Conservation (phyloP, 2,797 vertebrate genomes). For the Rhadinocentrus ornatus region DNA sequence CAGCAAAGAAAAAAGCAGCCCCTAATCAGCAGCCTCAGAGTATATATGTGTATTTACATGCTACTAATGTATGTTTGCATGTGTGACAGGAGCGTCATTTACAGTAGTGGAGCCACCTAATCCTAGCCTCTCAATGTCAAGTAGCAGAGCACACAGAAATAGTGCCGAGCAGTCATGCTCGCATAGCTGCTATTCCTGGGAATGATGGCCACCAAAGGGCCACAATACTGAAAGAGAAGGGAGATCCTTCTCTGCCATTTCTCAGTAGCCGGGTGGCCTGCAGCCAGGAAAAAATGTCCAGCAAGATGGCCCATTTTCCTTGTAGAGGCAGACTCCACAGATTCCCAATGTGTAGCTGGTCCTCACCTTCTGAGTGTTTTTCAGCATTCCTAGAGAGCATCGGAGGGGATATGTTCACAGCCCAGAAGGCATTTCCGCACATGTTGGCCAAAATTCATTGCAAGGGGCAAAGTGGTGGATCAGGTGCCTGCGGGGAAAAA, state of each 20-base stretch:
- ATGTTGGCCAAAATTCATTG: conserved; percentile 35
- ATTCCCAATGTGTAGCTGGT: conserved; percentile 11
- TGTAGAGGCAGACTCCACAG: conserved; percentile 44
- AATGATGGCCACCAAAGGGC: conserved; percentile 63
- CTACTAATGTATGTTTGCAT: conserved; percentile 45
- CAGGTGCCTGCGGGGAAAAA: conserved; percentile 24
- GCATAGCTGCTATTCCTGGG: conserved; percentile 83
- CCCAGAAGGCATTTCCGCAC: conserved; percentile 53
- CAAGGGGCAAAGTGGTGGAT: conserved; percentile 37
- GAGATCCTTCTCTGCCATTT: conserved; percentile 49
- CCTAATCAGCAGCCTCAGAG: too few relatives aligned
- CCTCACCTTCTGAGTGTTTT: conserved; percentile 23
- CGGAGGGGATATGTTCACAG: conserved; percentile 39
- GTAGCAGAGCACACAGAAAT: conserved; percentile 80
- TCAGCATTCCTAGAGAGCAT: conserved; percentile 48
- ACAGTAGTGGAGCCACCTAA: conserved; percentile 81
- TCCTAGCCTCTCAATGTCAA: conserved; percentile 83
- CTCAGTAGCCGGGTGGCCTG: conserved; percentile 35
- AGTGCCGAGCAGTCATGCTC: conserved; percentile 82
- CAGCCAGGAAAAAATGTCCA: conserved; percentile 61
- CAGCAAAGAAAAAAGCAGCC: conserved; percentile 19
- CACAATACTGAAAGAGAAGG: conserved; percentile 64
- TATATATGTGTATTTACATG: conserved; percentile 24
- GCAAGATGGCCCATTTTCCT: conserved; percentile 58
- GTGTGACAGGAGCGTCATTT: conserved; percentile 72